phyloP scores from a whole-genome alignment of 2,888 invertebrate species.

The Colostygia pectinataria region DNA sequence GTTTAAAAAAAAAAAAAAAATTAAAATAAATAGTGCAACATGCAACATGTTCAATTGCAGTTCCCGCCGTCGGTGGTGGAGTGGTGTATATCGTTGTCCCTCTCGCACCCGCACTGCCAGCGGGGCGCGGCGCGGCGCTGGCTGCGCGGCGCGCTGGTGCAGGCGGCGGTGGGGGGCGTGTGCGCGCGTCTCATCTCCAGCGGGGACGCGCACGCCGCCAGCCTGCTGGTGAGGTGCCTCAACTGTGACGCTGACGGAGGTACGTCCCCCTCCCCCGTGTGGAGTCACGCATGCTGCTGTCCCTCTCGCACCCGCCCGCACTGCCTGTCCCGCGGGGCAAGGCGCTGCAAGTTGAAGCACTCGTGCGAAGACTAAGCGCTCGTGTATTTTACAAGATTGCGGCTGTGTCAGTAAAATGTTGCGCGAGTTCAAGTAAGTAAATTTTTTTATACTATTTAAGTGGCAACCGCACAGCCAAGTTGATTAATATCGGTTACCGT shows the following conservation, averaged over 20 bases:
- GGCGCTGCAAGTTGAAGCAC: no score
- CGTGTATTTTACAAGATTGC: no score
- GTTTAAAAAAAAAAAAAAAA: no score
- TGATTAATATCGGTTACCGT: no score
- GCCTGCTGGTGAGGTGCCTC: constrained; percentile 41
- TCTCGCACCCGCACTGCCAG: constrained; percentile 67
- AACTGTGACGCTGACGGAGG: constrained; percentile 36
- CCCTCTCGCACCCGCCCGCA: background rate
- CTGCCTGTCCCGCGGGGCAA: background rate
- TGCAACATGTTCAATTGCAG: constrained; percentile 33
- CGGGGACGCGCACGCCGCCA: constrained; percentile 1
- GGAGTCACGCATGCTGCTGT: no score
- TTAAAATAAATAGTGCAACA: no score
- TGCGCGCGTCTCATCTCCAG: constrained; percentile 59
- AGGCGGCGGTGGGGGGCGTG: constrained; percentile 27
- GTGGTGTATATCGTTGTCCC: constrained; percentile 66
- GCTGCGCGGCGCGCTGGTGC: constrained; percentile 54
- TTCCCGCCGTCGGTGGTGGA: constrained; percentile 51
- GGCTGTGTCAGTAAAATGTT: no score
- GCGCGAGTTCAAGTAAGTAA: no score
- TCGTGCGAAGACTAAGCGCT: no score
- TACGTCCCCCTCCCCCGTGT: no score
- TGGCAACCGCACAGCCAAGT: no score
- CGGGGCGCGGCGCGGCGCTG: constrained; percentile 63
- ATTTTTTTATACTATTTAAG: no score